Conservation (phyloP, 2,888 invertebrate species). For the Dusona sp. region DNA sequence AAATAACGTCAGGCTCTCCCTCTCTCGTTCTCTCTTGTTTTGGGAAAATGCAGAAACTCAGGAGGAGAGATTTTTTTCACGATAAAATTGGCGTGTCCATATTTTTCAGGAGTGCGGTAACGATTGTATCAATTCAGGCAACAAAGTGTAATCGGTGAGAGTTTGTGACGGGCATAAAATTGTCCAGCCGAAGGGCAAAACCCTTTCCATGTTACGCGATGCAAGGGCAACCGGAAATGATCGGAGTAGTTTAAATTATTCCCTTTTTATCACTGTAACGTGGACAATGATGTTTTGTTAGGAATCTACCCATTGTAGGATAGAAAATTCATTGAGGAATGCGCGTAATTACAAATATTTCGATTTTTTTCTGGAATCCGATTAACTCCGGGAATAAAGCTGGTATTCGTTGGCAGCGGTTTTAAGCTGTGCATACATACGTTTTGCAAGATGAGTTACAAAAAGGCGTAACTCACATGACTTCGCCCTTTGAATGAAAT, state of each 20-base stretch:
- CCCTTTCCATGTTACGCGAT: background rate
- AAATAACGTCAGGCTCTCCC: background rate
- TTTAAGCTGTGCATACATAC: background rate
- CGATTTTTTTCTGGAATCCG: background rate
- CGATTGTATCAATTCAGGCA: conserved; percentile 61
- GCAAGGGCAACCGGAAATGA: conserved; percentile 3
- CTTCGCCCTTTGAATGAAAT: background rate
- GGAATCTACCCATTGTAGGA: no score
- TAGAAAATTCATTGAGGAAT: background rate
- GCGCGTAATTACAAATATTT: background rate
- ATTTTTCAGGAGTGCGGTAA: conserved; percentile 39
- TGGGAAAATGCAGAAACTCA: conserved; percentile 2
- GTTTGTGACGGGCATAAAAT: conserved; percentile 57
- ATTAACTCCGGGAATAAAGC: background rate
- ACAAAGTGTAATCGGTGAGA: conserved; percentile 43
- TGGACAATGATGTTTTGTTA: background rate
- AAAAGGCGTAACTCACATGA: background rate
- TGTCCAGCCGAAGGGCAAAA: conserved; percentile 60
- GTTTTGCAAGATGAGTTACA: background rate
- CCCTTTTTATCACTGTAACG: background rate
- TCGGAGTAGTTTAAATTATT: background rate
- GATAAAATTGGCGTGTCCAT: conserved; percentile 31
- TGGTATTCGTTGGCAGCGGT: background rate
- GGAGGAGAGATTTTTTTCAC: conserved; percentile 18
- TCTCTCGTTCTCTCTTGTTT: background rate